Evolutionary conservation across 2,888 invertebrate genomes (phyloP).

Genomic region (Drosophila hamatofila): DNA sequence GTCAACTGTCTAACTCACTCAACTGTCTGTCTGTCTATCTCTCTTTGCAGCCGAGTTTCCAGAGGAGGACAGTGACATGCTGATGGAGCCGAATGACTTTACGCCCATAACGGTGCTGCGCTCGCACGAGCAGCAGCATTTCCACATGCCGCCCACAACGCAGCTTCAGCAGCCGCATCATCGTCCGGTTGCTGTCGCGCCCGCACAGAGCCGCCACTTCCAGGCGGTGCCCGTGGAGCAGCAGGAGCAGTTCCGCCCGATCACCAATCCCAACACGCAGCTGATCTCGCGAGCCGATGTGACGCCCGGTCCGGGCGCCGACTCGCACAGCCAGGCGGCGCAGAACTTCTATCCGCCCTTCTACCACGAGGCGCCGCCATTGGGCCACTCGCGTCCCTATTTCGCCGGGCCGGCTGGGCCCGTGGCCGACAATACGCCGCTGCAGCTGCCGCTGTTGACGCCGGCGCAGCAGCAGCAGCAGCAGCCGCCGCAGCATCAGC

Average conservation of each 20-base stretch:
- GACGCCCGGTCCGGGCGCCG: slow-evolving; percentile 37
- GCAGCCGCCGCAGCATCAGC: slow-evolving; percentile 66
- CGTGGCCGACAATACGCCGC: slow-evolving; percentile 30
- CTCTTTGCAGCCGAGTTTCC: slow-evolving; percentile 78
- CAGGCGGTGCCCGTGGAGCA: slow-evolving; percentile 34
- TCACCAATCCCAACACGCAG: slow-evolving; percentile 61
- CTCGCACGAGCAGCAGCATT: slow-evolving; percentile 83
- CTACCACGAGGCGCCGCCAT: slow-evolving; percentile 87
- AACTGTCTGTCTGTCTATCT: neutral
- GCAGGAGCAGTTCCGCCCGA: slow-evolving; percentile 76
- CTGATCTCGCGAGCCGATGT: slow-evolving; percentile 66
- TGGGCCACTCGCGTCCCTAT: slow-evolving; percentile 88
- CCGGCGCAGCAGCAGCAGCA: slow-evolving; percentile 45
- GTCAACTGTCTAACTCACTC: slow-evolving; percentile 9
- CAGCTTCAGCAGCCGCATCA: slow-evolving; percentile 49
- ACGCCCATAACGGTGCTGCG: slow-evolving; percentile 82
- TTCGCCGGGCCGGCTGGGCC: slow-evolving; percentile 86
- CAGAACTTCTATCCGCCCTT: slow-evolving; percentile 93
- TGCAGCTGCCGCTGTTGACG: slow-evolving; percentile 59
- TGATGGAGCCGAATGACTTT: slow-evolving; percentile 85
- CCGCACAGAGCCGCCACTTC: slow-evolving; percentile 52
- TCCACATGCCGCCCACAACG: slow-evolving; percentile 77
- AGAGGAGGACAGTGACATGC: slow-evolving; percentile 85
- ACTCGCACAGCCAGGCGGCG: slow-evolving; percentile 86
- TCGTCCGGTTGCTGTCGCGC: slow-evolving; percentile 12